Percentiles rank a stretch among this genome's conserved stretches.
These are phyloP conservation scores for Carcharodon carcharias DNA, from an alignment of 2,797 vertebrate species.

Conservation along the genomic window DNA sequence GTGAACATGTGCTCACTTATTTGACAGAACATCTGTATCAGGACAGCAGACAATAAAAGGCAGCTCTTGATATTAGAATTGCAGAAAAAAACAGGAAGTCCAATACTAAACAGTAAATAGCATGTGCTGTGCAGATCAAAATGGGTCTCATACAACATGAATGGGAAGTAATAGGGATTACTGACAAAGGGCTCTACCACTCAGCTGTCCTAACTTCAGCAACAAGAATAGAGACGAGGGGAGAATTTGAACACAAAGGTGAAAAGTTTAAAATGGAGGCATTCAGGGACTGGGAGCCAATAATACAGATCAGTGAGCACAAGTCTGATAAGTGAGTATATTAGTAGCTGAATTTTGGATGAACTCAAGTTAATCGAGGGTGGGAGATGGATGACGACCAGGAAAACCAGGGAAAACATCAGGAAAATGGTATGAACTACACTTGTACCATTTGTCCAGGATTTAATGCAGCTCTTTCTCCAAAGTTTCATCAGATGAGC, in stretches of 20 bases:
- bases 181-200: background rate
- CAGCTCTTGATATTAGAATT: background rate
- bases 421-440: background rate
- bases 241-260: background rate
- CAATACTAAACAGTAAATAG: background rate
- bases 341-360: background rate
- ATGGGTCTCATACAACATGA: no score
- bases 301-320: background rate
- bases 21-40: background rate
- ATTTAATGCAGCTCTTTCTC: background rate
- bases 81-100: background rate
- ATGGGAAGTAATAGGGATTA: background rate
- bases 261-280: background rate
- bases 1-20: background rate
- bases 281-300: no score
- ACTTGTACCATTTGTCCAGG: background rate
- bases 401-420: background rate
- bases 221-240: background rate
- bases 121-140: background rate
- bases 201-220: background rate
- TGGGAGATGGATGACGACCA: background rate
- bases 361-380: background rate
- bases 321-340: background rate
- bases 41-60: background rate
- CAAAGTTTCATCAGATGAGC: background rate